phyloP scores from a whole-genome alignment of 1,140 invertebrate species.

The Macrosteles quadrilineatus region DNA sequence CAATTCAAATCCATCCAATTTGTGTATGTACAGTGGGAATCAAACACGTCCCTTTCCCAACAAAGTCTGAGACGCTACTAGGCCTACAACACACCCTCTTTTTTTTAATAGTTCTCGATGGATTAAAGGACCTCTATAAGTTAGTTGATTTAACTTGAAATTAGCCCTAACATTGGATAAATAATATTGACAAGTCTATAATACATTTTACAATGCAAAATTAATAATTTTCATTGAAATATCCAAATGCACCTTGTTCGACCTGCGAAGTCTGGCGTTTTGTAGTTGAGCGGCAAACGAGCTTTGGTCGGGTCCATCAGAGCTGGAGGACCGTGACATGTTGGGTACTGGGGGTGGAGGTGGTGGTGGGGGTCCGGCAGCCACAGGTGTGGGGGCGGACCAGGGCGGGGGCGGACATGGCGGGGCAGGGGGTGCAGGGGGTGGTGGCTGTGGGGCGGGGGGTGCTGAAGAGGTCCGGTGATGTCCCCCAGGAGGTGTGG shows the following conservation, averaged over 20 bases:
- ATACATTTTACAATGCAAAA: too few relatives aligned
- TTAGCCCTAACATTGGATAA: too few relatives aligned
- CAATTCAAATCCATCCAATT: too few relatives aligned
- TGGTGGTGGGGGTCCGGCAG: conserved; percentile 52
- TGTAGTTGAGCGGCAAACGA: conserved; percentile 83
- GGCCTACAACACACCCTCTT: too few relatives aligned
- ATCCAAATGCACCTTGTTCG: conserved; percentile 71
- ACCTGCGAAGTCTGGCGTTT: conserved; percentile 79
- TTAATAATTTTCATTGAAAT: too few relatives aligned
- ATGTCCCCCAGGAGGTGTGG: conserved; percentile 54
- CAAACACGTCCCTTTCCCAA: too few relatives aligned
- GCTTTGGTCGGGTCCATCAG: conserved; percentile 60
- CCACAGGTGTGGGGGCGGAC: conserved; percentile 48
- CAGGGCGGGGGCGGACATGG: conserved; percentile 48
- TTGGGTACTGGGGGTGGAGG: conserved; percentile 52
- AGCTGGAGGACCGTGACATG: conserved; percentile 46
- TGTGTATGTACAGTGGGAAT: too few relatives aligned
- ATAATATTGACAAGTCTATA: too few relatives aligned
- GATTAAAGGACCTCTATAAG: too few relatives aligned
- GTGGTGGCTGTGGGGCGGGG: conserved; percentile 54
- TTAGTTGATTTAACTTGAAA: too few relatives aligned
- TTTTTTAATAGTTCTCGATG: too few relatives aligned
- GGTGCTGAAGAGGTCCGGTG: conserved; percentile 63
- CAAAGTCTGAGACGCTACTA: too few relatives aligned
- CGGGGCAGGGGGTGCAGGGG: conserved; percentile 52